A percentile compares a stretch with the other conserved stretches of the same genome.
Conservation (phyloP, 2,113 vertebrate genomes). For the Morone saxatilis region DNA sequence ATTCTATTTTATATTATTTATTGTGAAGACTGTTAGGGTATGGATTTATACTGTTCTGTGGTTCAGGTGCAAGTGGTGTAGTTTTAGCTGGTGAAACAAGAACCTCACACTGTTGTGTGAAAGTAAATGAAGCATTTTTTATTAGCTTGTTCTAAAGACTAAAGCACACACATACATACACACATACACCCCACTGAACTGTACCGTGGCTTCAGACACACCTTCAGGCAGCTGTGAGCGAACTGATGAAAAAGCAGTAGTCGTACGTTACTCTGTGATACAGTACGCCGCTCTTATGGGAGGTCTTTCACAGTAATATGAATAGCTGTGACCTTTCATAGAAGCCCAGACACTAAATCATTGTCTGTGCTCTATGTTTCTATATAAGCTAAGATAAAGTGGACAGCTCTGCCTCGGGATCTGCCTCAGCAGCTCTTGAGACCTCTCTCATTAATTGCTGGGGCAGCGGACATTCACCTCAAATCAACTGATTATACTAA, state of each 20-base stretch:
- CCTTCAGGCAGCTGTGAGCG: slow-evolving; percentile 9
- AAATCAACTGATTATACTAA: slow-evolving; percentile 62
- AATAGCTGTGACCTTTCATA: slow-evolving; percentile 79
- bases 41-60: too few species aligned
- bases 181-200: neutral
- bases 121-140: neutral
- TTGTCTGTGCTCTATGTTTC: slow-evolving; percentile 62
- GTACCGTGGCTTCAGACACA: slow-evolving; percentile 1
- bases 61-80: too few species aligned
- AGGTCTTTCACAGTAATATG: slow-evolving; percentile 66
- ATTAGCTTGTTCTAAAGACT: neutral
- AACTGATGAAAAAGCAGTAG: slow-evolving; percentile 21
- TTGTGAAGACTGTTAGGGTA: too few species aligned
- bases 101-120: too few species aligned
- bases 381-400: slow-evolving; percentile 68
- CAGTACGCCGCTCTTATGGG: slow-evolving; percentile 47
- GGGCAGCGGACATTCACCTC: slow-evolving; percentile 67
- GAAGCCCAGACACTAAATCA: slow-evolving; percentile 75
- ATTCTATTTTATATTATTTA: too few species aligned
- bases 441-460: slow-evolving; percentile 73
- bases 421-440: slow-evolving; percentile 65
- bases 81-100: too few species aligned
- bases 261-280: slow-evolving; percentile 14
- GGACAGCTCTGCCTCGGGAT: slow-evolving; percentile 69
- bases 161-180: slow-evolving; percentile 16